phyloP scores from a whole-genome alignment of 2,113 vertebrate genomes.

The Gymnocephalus cernua region DNA sequence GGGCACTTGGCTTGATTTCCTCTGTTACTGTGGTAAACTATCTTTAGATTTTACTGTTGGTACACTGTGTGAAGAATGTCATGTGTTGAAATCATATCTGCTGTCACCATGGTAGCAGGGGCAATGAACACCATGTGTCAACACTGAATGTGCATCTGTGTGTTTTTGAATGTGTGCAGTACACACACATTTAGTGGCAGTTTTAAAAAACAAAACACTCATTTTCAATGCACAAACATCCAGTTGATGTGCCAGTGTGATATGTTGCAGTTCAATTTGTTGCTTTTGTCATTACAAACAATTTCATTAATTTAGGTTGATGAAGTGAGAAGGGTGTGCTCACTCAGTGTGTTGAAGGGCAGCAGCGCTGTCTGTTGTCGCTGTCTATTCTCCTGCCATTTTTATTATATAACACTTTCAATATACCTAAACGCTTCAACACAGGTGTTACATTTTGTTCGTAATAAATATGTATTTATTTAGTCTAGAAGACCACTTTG shows the following conservation, averaged over 20 bases:
- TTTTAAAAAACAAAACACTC: background rate
- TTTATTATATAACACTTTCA: no score
- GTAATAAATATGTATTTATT: no score
- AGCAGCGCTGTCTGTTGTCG: no score
- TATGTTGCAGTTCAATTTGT: background rate
- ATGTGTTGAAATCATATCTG: background rate
- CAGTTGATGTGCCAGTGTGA: background rate
- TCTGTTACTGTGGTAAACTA: background rate
- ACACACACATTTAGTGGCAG: background rate
- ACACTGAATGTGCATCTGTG: background rate
- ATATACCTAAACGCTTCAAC: no score
- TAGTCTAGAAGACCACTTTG: no score
- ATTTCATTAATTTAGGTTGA: background rate
- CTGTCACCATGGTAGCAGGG: conserved; percentile 1
- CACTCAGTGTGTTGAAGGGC: no score
- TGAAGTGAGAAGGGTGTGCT: no score
- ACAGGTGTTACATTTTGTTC: no score
- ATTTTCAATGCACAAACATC: background rate
- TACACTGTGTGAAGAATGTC: background rate
- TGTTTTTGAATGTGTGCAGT: background rate
- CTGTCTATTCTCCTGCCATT: no score
- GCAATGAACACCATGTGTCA: background rate
- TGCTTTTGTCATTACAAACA: background rate
- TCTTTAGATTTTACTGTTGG: background rate
- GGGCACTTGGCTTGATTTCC: background rate